These are phyloP conservation scores for Strigamia transsilvanica DNA, from an alignment of 2,888 invertebrate genomes.

Conservation along the genomic window DNA sequence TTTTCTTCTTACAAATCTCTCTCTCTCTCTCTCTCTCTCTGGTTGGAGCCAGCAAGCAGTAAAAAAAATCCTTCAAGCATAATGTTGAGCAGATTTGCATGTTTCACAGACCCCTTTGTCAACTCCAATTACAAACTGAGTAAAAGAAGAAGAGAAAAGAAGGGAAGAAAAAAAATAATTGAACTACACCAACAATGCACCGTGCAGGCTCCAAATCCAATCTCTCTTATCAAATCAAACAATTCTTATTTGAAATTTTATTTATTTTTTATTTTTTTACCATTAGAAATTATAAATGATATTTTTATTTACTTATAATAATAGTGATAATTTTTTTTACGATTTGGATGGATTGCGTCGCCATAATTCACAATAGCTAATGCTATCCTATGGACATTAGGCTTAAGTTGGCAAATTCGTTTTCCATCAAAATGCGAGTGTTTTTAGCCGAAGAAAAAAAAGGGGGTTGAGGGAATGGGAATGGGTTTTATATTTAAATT, in stretches of 20 bases:
- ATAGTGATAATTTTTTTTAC: background rate
- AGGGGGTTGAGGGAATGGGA: background rate
- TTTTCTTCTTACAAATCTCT: background rate
- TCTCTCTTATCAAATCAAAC: background rate
- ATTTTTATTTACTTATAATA: too few species aligned
- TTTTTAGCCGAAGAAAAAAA: background rate
- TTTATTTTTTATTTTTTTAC: too few species aligned
- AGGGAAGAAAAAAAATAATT: too few species aligned
- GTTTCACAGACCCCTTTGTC: slow-evolving; percentile 2
- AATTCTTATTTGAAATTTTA: too few species aligned
- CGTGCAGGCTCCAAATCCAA: background rate
- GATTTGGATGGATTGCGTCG: background rate
- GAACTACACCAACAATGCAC: background rate
- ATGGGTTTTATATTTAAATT: background rate
- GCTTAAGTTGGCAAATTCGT: background rate
- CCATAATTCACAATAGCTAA: background rate
- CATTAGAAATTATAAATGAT: too few species aligned
- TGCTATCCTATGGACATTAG: background rate
- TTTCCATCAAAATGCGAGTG: too few species aligned
- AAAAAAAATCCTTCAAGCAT: slow-evolving; percentile 1
- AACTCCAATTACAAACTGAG: background rate
- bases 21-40: background rate
- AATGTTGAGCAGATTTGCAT: slow-evolving; percentile 8
- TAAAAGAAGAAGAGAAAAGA: background rate
- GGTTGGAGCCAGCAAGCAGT: background rate